Conservation (phyloP, 2,888 invertebrate species). For the Ectemnius continuus region DNA sequence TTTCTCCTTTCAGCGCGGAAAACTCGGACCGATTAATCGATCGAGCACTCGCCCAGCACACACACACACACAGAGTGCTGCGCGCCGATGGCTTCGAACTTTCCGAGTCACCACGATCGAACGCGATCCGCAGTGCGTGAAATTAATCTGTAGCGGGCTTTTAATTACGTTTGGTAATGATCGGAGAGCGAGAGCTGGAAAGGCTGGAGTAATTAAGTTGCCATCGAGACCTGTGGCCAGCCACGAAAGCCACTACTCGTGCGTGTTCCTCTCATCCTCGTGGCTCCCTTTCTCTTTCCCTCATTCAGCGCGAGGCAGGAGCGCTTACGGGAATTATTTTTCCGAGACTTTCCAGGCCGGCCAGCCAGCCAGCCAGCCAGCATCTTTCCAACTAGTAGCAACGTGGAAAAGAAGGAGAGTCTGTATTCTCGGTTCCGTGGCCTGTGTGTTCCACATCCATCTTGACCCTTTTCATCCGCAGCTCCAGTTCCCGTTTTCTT, state of each 20-base stretch:
- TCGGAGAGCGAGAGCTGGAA: slow-evolving; percentile 15
- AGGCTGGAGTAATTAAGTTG: slow-evolving; percentile 47
- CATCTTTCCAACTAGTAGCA: background rate
- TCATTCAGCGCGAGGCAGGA: background rate
- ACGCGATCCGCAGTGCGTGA: slow-evolving; percentile 44
- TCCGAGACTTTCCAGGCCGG: slow-evolving; percentile 24
- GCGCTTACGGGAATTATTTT: slow-evolving; percentile 39
- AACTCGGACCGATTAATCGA: slow-evolving; percentile 39
- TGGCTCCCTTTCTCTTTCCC: background rate
- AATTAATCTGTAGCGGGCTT: slow-evolving; percentile 47
- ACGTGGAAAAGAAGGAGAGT: background rate
- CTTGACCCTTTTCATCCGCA: slow-evolving; percentile 49
- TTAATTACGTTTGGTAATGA: slow-evolving; percentile 58
- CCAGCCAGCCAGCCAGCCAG: slow-evolving; percentile 15
- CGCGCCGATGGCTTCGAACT: slow-evolving; percentile 15
- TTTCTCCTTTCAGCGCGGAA: background rate
- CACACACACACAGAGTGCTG: no score
- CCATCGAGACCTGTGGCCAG: slow-evolving; percentile 9
- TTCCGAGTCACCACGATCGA: slow-evolving; percentile 28
- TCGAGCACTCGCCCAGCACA: slow-evolving; percentile 4
- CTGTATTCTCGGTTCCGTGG: background rate
- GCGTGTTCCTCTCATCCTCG: background rate
- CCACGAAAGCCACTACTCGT: slow-evolving; percentile 16
- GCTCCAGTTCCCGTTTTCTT: slow-evolving; percentile 36
- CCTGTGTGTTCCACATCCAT: slow-evolving; percentile 42